Base-by-base conservation (phyloP, 2,888 invertebrate genomes). In the Drosophila mettleri region DNA sequence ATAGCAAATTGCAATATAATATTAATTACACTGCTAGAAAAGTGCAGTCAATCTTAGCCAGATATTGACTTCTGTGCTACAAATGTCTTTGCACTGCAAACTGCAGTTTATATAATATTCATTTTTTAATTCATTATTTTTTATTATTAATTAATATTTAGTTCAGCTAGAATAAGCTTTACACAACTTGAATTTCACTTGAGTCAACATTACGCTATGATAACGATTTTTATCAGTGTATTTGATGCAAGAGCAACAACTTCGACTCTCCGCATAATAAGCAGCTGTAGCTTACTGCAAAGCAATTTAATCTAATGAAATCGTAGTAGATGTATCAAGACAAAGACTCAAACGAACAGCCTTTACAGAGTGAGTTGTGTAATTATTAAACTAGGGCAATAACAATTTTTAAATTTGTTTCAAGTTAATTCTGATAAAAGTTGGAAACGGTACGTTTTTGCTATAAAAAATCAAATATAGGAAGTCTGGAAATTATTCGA, bases 1-100 rank as follows among this genome's bases (percentile, higher is more conserved):
- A 29, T 53, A 12, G 39, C 10, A 39, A 53, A 53, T 31, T 29
- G 20, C 39, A 39, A 20, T 53, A 53, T 20, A 53, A 53, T 29
- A 39, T 29, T 12, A 27, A 27, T 36, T 45, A 38, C 52, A 36
- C 38, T 52, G 49, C 10, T 1, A 24, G 34, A 51, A 51, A 51
- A 24, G 7, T 7, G 7, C 18, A 2, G 27, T 14, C 1, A 18
- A 10, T 5, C 1, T 3, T 2, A 31, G 3, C 14, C 8, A 14
- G 4, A 20, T 31, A 14, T 20, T 12, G 46, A 29, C 18, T 29
- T 3, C 5, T 27, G 6, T 34, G 29, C 29, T 29, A 2, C 29
- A 7, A 29, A 6, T 8, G 24, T n/a, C n/a, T n/a, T n/a, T n/a
- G n/a, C n/a, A n/a, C n/a, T n/a, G n/a, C n/a, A n/a, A n/a, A n/a